Evolutionary conservation across 2,888 invertebrate genomes (phyloP), one percentile per base, ranked within the genome.

Genomic region (Galeopsomyia nigrocyanea): DNA sequence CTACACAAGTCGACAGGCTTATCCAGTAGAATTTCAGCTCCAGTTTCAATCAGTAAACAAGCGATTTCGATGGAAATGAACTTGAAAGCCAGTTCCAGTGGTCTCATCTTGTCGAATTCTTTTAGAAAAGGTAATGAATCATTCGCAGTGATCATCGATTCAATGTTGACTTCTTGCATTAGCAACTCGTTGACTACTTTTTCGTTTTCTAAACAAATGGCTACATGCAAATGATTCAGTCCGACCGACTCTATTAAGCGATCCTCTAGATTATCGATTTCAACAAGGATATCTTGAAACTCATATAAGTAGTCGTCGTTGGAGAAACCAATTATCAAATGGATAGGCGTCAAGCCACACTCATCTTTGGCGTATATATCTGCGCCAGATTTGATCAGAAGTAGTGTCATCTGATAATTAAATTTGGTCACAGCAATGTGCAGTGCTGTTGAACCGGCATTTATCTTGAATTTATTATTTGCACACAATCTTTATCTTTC

Each of bases 221-320:
- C 53, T 6, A 68, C 0, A 9, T 60, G 68, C 7, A 68, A 60
- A 19, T 21, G 47, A 13, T 17, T 47, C 16, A 60, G 21, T 19
- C 60, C 47, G 7, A 47, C 46, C 5, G 26, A 26, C 0, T 14
- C 21, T 14, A 6, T 14, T 19, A 5, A 3, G 2, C 14, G 7
- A 7, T 60, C 26, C 5, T 5, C 10, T 3, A 16, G 7, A 0
- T 21, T 60, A 26, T 26, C 26, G 3, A 3, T 26, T 26, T n/a
- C n/a, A n/a, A n/a, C 26, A 26, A 26, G 26, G 26, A 26, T 26
- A 26, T 5, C 3, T 5, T 5, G 26, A 26, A 14, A 21, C 0
- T 19, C 14, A 10, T 0, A 3, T 5, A 9, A 9, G 60, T 5
- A 2, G 2, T 26, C 26, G 26, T 5, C 26, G 3, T 26, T 5